Conservation (phyloP, 2,113 vertebrate species). For the Pterocles orientalis region DNA sequence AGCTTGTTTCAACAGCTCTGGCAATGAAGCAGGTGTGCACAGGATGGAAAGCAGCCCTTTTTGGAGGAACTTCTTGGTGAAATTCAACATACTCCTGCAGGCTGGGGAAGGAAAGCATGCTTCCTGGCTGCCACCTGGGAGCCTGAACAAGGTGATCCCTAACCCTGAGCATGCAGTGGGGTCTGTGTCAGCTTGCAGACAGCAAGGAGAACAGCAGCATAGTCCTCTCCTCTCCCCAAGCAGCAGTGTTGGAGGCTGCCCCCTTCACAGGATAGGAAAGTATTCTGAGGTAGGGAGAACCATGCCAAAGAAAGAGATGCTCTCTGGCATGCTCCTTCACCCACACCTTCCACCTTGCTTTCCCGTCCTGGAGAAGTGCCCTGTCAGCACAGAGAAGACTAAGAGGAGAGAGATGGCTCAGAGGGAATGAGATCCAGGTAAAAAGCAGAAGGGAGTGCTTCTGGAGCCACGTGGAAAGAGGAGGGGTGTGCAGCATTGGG, state of each 20-base stretch:
- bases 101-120: neutral
- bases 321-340: neutral
- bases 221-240: neutral
- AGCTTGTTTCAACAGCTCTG: neutral
- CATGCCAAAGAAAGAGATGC: neutral
- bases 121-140: neutral
- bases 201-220: neutral
- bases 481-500: neutral
- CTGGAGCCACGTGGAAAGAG: neutral
- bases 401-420: neutral
- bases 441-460: neutral
- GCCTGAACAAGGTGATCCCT: neutral
- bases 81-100: neutral
- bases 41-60: neutral
- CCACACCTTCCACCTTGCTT: neutral
- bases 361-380: neutral
- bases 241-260: neutral
- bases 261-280: neutral
- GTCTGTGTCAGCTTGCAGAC: neutral
- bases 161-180: rapidly evolving
- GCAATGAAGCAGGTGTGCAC: neutral
- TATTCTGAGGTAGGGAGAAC: neutral
- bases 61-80: neutral
- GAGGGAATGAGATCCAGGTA: neutral
- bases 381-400: neutral